Evolutionary conservation across 2,888 invertebrate genomes (phyloP), one percentile per base, ranked within the genome.

Genomic region (Cordilura impudica): DNA sequence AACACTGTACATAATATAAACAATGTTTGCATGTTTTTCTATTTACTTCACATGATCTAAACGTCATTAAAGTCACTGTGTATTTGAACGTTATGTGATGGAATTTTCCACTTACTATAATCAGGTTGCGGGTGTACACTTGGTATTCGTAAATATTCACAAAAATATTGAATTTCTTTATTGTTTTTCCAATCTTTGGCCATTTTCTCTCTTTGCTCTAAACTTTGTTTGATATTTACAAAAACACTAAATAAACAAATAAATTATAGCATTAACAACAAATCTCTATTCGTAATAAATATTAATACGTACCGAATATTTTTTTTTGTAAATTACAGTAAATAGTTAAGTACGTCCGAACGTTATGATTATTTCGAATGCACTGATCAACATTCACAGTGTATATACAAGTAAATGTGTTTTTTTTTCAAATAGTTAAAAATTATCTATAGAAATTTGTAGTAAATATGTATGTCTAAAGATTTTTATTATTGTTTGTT

Each of bases 111-210:
- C 61, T 92, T 90, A 96, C 97, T 94, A 88, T 98, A 98, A 88
- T 97, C 92, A 4, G 97, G 91, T 86, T 95, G 90, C 0, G 98
- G 97, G 85, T 97, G 97, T 0, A 97, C 96, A 66, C 96, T 96
- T 7, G 96, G 94, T 84, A 97, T 96, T 82, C 93, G 92, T 65
- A 98, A 90, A 91, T 97, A 98, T 85, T 96, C 94, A 69, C 95
- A 92, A 86, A 98, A 96, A 86, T 94, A 94, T 82, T 94, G 92
- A 77, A 97, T 92, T 81, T 94, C 93, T 85, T 91, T 90, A 84
- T 92, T 90, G 2, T 86, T 84, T 26, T 90, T 88, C 91, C 91
- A 92, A 26, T 81, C 61, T 16, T 66, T 43, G 14, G 76, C 10
- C 82, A 82, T 81, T n/a, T 65, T 43, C 2, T 26, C 4, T 10